Evolutionary conservation across 2,888 invertebrate genomes (phyloP), one percentile per base, ranked within the genome.

Genomic region (Mimumesa dahlbomi): DNA sequence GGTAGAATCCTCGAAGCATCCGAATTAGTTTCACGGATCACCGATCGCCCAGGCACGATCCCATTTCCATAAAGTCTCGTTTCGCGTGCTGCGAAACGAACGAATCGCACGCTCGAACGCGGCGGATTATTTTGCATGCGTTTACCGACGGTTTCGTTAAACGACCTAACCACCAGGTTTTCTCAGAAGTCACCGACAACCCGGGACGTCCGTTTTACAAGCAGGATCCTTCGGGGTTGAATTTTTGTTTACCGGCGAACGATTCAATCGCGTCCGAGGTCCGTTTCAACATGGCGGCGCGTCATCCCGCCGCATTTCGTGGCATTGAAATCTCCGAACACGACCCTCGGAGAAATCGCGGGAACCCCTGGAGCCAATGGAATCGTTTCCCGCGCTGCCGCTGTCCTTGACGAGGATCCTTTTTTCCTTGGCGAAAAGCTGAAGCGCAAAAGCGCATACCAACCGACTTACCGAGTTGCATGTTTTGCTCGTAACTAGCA

Each of bases 331-430:
- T 81, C 70, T 50, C 69, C 54, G 50, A 29, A 40, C 52, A 40
- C 52, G 42, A 64, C 58, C 53, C 59, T 59, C 29, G 38, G 62
- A 67, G 77, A 76, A 76, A 73, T 75, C 81, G 73, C 79, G 38
- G 67, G 42, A 66, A 69, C 25, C 9, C 18, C 25, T 11, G 56
- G 67, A 45, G 42, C 82, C 84, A 84, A 85, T 83, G 58, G 63
- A 45, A 63, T 36, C 16, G 67, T 63, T 81, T 84, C 82, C 82
- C 83, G 83, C 83, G 79, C 65, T 31, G 25, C 22, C 29, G 38
- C 61, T 54, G 73, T 61, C 69, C 69, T 75, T 75, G 63, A 50
- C 5, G 31, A 6, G 16, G 22, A 13, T 66, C 45, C 59, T 34
- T 54, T 67, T 58, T 56, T 73, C 48, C 42, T 57, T 40, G 13